Evolutionary conservation across 1,140 invertebrate genomes (phyloP), one percentile per base, ranked within the genome.

Genomic region (Nymphalis io): DNA sequence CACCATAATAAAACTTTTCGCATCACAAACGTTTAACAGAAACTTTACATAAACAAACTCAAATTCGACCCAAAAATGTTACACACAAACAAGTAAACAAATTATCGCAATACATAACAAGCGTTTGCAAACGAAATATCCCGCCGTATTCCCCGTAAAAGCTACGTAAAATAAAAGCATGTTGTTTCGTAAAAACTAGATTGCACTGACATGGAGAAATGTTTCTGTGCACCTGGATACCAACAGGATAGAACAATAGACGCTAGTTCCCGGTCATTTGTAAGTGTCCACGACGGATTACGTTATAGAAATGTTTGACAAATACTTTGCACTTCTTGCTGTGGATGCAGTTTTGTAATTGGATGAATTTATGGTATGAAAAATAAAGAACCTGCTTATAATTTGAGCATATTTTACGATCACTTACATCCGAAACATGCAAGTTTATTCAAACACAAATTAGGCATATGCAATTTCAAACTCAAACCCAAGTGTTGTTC

Each of bases 101-200:
- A 42, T 10, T 8, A 40, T 39, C 38, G 2, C 44, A 8, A 15
- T n/a, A 16, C 15, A 16, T 46, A 2, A 2, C 44, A 21, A 53
- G 48, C 20, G 48, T 53, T n/a, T 21, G 6, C 13, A 13, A 44
- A 53, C 10, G 10, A 66, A 58, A 58, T 46, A 21, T 12, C 12
- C 2, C 8, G 23, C 58, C 65, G 57, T 61, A 16, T 61, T 44
- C 44, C 1, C n/a, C 13, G 21, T 38, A 71, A 66, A 62, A 61
- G 69, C 42, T 55, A 70, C 58, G 39, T 62, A 64, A 64, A 64
- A 61, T 69, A 65, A 69, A 69, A 74, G 73, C 70, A 62, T 67
- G 70, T 76, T 76, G 71, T 76, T 73, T 73, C 57, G 68, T 72
- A 79, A 79, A 74, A 76, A 79, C 70, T 74, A 68, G 66, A 79